Percentiles rank a stretch among this genome's conserved stretches.
phyloP scores from a whole-genome alignment of 2,888 invertebrate species.

The Volucella inflata region DNA sequence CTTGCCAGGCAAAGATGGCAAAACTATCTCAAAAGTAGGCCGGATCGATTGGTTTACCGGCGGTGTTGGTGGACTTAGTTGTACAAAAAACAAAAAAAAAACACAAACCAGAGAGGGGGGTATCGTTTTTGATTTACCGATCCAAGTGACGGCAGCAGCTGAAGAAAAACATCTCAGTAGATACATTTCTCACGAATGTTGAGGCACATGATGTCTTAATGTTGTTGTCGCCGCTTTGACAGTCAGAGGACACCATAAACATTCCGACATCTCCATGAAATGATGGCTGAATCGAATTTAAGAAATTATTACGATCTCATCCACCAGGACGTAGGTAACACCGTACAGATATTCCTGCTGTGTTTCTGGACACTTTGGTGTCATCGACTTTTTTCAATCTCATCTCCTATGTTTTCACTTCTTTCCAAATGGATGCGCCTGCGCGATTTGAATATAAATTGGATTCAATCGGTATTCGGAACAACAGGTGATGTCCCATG shows the following conservation, averaged over 20 bases:
- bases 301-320: constrained; percentile 32
- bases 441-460: constrained; percentile 60
- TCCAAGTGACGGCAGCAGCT: neutral
- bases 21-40: constrained; percentile 61
- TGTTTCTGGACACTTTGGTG: constrained; percentile 24
- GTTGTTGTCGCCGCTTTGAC: constrained; percentile 44
- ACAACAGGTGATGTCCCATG: constrained; percentile 53
- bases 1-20: constrained; percentile 42
- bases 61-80: neutral
- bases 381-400: constrained; percentile 31
- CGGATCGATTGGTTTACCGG: constrained; percentile 51
- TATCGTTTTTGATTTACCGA: constrained; percentile 46
- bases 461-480: constrained; percentile 46
- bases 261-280: constrained; percentile 49
- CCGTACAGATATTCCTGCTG: constrained; percentile 2
- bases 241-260: constrained; percentile 46
- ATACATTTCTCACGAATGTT: constrained; percentile 61
- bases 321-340: neutral
- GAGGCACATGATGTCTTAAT: constrained; percentile 63
- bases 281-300: constrained; percentile 19
- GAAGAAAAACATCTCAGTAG: constrained; percentile 12
- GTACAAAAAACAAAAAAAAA: too few relatives aligned
- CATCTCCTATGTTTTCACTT: neutral
- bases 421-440: neutral
- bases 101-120: too few relatives aligned